Conservation (phyloP, 2,113 vertebrate genomes). For the Cyprichromis sp. region DNA sequence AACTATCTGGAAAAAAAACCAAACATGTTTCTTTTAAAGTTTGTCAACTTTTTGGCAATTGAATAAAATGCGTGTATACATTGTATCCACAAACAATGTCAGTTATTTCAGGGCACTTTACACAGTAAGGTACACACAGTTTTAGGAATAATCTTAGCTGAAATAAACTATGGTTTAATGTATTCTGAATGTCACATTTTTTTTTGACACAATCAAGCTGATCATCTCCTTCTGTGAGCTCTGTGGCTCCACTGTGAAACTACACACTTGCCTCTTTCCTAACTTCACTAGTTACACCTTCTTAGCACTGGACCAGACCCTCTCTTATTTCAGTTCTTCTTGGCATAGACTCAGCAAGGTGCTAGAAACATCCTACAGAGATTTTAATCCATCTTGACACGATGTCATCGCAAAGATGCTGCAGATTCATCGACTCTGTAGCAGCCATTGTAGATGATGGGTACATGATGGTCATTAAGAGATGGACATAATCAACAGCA, state of each 20-base stretch:
- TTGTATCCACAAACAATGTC: background rate
- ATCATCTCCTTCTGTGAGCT: background rate
- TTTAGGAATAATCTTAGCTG: background rate
- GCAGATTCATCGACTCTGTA: background rate
- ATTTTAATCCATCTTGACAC: background rate
- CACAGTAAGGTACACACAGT: background rate
- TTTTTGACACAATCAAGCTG: background rate
- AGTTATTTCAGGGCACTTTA: background rate
- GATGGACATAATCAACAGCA: background rate
- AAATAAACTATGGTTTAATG: background rate
- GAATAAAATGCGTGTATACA: accelerated
- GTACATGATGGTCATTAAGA: background rate
- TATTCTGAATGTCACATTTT: background rate
- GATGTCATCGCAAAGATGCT: background rate
- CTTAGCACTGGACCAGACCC: background rate
- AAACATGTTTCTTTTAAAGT: background rate
- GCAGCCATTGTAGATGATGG: background rate
- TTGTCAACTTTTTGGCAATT: background rate
- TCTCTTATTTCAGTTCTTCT: accelerated
- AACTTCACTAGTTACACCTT: background rate
- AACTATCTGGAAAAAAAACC: accelerated
- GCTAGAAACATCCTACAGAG: background rate
- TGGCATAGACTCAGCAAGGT: background rate
- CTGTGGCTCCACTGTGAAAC: background rate
- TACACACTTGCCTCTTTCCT: background rate